Conservation (phyloP, 2,888 invertebrate genomes). For the Loripinus fragilis region DNA sequence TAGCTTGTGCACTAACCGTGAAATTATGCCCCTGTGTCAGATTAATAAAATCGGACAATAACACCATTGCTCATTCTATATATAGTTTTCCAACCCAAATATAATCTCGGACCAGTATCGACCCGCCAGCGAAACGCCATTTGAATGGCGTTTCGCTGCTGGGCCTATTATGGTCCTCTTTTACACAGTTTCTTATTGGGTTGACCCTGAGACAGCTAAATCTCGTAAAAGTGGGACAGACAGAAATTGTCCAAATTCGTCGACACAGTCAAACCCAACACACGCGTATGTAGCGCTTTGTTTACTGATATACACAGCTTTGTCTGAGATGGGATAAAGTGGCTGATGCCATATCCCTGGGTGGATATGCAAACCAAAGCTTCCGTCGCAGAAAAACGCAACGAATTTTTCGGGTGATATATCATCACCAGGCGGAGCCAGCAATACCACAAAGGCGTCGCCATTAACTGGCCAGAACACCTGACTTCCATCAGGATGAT, state of each 20-base stretch:
- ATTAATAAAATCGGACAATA: no score
- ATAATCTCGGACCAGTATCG: no score
- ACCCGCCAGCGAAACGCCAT: no score
- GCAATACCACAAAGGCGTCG: conserved; percentile 34
- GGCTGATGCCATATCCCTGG: conserved; percentile 53
- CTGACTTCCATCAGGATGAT: conserved; percentile 66
- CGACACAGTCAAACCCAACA: conserved; percentile 45
- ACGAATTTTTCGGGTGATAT: conserved; percentile 41
- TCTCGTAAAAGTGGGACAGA: conserved; percentile 35
- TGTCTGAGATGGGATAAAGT: conserved; percentile 40
- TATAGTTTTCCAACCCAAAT: no score
- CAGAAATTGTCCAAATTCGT: conserved; percentile 47
- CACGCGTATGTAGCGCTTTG: conserved; percentile 52
- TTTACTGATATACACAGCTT: conserved; percentile 40
- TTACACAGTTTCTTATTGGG: not conserved
- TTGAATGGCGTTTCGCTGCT: not conserved
- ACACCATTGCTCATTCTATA: no score
- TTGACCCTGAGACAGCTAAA: not conserved
- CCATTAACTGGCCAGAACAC: conserved; percentile 35
- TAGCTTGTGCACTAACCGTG: no score
- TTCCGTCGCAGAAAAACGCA: conserved; percentile 56
- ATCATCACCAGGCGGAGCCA: conserved; percentile 52
- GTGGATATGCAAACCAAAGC: conserved; percentile 50
- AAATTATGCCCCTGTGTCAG: no score
- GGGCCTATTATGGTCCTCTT: not conserved